Evolutionary conservation across 1,140 invertebrate species (phyloP).

Genomic region (Drosophila tani): DNA sequence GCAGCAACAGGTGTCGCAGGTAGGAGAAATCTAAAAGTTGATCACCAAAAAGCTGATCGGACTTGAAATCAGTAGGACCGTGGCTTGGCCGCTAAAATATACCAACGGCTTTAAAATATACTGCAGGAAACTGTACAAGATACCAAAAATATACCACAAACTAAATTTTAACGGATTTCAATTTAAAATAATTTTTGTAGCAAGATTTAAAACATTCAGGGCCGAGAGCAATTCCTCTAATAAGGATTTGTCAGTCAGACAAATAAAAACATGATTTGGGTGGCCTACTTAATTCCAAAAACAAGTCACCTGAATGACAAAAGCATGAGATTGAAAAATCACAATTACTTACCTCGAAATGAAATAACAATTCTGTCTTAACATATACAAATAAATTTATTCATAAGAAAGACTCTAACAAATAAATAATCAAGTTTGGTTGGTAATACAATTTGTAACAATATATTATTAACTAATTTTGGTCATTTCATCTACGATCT

Average conservation of each 20-base stretch:
- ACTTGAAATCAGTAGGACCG: conserved; percentile 5
- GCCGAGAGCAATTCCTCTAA: no score
- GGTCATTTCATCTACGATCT: conserved; percentile 12
- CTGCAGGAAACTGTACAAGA: not conserved
- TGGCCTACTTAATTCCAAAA: no score
- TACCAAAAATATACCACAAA: not conserved
- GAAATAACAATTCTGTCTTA: not conserved
- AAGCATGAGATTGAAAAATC: no score
- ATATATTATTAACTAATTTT: conserved; percentile 29
- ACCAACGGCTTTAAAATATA: conserved; percentile 5
- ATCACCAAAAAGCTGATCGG: conserved; percentile 19
- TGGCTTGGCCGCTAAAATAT: conserved; percentile 1
- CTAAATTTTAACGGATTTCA: not conserved
- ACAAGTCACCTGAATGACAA: no score
- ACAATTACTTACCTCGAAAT: not conserved
- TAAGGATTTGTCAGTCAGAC: no score
- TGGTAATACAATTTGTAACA: conserved; percentile 34
- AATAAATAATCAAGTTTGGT: conserved; percentile 33
- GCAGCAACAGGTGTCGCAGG: conserved; percentile 1
- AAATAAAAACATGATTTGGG: no score
- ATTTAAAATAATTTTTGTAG: not conserved
- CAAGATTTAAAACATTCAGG: not conserved
- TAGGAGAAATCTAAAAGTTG: conserved; percentile 7
- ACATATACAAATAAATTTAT: conserved; percentile 11
- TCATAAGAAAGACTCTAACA: conserved; percentile 15